A percentile compares a stretch with the other conserved stretches of the same genome.
These are phyloP conservation scores for Taphrorychus bicolor DNA, from an alignment of 2,888 invertebrate genomes.

Conservation along the genomic window DNA sequence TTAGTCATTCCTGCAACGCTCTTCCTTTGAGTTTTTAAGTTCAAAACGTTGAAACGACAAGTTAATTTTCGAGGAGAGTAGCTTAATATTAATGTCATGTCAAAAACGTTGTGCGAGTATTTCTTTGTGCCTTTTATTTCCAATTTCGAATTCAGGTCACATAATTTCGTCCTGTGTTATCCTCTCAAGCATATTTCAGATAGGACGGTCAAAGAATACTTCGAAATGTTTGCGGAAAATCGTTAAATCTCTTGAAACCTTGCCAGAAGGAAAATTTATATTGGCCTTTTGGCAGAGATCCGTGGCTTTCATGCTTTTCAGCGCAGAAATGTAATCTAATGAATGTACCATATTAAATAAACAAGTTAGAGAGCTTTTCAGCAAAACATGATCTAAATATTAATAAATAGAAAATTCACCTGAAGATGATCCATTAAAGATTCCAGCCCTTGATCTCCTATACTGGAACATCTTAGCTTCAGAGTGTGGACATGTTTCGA, in stretches of 20 bases:
- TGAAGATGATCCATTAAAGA: constrained; percentile 86
- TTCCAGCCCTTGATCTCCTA: constrained; percentile 91
- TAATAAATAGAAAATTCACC: too few species aligned
- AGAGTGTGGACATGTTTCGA: constrained; percentile 85
- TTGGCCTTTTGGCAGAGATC: background rate
- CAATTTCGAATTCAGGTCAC: background rate
- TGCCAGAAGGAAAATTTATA: background rate
- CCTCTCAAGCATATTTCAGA: background rate
- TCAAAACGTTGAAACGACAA: too few species aligned
- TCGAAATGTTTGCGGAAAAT: constrained; percentile 6
- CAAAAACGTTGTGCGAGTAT: too few species aligned
- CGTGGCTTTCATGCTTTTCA: too few species aligned
- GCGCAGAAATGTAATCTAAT: too few species aligned
- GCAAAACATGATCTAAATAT: too few species aligned
- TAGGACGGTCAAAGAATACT: background rate
- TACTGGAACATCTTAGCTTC: constrained; percentile 86
- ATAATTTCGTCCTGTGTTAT: background rate
- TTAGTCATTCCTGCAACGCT: too few species aligned
- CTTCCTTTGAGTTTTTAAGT: too few species aligned
- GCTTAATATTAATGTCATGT: too few species aligned
- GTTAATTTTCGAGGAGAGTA: too few species aligned
- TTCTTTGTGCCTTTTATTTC: too few species aligned
- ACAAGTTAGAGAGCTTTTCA: too few species aligned
- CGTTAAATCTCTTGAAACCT: constrained; percentile 4
- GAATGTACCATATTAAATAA: background rate